Evolutionary conservation across 2,797 vertebrate species (phyloP), one percentile per base, ranked within the genome.

Genomic region (Macroramphosus scolopax): DNA sequence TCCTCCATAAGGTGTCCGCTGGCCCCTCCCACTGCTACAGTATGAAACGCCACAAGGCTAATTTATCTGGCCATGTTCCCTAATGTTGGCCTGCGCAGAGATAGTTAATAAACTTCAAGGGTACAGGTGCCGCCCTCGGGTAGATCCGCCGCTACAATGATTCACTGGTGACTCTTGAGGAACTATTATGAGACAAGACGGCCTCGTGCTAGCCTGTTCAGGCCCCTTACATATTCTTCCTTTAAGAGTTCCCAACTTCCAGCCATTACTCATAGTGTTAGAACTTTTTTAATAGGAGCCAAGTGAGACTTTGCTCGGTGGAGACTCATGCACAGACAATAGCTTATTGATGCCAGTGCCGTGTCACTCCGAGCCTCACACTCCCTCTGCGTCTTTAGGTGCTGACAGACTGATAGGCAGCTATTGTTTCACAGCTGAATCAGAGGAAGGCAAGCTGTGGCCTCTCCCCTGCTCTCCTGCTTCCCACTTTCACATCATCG

Each of bases 391-490:
- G 79, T 56, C 73, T 57, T 18, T 51, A 78, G 77, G 79, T 78
- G 84, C 82, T 85, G 87, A 90, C 86, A 89, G 85, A 87, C 75
- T 78, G 82, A 88, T 86, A 63, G 87, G 75, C 71, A 62, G 56
- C 84, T 53, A 90, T 91, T 91, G 89, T 90, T 90, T 49, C 76
- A 68, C 62, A 20, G 66, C 82, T 88, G 82, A 91, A 89, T 90
- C 52, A 51, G 65, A 90, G 88, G 88, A 90, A 91, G 82, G 81
- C 77, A 51, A 74, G 68, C 70, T 51, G 48, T 45, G 78, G 73
- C 77, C 76, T 75, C 61, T 73, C 63, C 83, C 65, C 49, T 71
- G 60, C 54, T 67, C 68, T 73, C 68, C 14, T 22, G 40, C 54
- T 59, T 79, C 36, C 72, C 73, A 68, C 58, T 60, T 32, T 68